Conservation (phyloP, 2,888 invertebrate genomes). For the Panzeria rudis region DNA sequence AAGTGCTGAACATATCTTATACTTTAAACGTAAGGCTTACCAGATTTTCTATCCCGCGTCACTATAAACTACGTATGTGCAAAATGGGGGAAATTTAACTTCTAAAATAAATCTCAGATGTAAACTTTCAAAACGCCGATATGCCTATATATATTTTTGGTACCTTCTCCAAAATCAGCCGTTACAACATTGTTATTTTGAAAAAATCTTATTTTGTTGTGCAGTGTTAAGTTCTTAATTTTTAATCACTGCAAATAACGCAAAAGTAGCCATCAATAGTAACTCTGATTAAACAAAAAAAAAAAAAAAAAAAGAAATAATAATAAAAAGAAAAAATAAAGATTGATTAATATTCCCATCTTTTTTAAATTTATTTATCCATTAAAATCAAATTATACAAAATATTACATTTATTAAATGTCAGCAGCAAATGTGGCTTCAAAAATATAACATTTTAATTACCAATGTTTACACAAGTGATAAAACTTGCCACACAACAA, state of each 20-base stretch:
- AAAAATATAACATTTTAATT: slow-evolving; percentile 73
- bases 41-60: too few relatives aligned
- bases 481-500: slow-evolving; percentile 73
- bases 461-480: slow-evolving; percentile 80
- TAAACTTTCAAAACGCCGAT: too few relatives aligned
- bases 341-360: neutral
- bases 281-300: neutral
- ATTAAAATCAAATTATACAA: slow-evolving; percentile 68
- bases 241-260: neutral
- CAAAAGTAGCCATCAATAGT: neutral
- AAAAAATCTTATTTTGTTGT: too few relatives aligned
- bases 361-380: slow-evolving; percentile 18
- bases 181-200: too few relatives aligned
- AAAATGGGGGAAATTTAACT: too few relatives aligned
- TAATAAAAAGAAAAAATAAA: neutral
- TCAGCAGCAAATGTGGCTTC: slow-evolving; percentile 61
- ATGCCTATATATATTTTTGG: too few relatives aligned
- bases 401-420: slow-evolving; percentile 62
- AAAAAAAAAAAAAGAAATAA: too few relatives aligned
- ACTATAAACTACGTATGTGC: too few relatives aligned
- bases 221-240: neutral
- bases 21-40: too few relatives aligned
- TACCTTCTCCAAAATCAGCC: too few relatives aligned
- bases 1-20: too few relatives aligned
- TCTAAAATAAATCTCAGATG: too few relatives aligned